Evolutionary conservation across 2,888 invertebrate genomes (phyloP).

Genomic region (Sphaeridia pumilis): DNA sequence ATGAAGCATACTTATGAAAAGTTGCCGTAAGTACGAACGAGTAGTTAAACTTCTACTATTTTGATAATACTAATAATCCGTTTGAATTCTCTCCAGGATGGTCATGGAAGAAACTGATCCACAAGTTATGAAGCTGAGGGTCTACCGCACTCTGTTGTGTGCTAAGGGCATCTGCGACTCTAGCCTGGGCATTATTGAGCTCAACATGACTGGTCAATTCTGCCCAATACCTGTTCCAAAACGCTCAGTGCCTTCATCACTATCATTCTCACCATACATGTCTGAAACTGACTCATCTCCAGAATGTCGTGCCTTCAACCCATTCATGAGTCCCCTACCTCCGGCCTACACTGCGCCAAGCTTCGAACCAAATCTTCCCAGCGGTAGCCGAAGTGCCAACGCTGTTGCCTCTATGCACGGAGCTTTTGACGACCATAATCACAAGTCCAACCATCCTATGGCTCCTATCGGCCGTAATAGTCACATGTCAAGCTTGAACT

Average conservation of each 20-base stretch:
- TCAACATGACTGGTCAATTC: conserved; percentile 2
- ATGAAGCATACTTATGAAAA: conserved; percentile 17
- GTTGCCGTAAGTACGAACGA: conserved; percentile 7
- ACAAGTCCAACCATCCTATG: no score
- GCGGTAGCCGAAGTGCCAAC: no score
- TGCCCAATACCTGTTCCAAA: conserved; percentile 5
- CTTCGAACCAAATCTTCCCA: no score
- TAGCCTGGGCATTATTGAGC: conserved; percentile 11
- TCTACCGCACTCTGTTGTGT: conserved; percentile 12
- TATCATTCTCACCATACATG: not conserved
- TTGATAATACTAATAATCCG: not conserved
- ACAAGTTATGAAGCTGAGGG: conserved; percentile 7
- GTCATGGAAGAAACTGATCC: conserved; percentile 1
- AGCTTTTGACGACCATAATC: no score
- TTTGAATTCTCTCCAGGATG: not conserved
- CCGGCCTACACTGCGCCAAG: no score
- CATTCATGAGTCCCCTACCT: no score
- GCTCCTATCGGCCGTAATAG: no score
- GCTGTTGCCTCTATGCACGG: no score
- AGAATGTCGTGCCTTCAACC: conserved; percentile 26
- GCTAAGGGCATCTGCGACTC: conserved; percentile 8
- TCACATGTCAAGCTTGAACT: no score
- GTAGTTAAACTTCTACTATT: not conserved
- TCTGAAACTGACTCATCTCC: conserved; percentile 9
- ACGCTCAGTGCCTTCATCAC: not conserved